phyloP scores from a whole-genome alignment of 2,113 vertebrate species.

The Erythrocercus mccallii region DNA sequence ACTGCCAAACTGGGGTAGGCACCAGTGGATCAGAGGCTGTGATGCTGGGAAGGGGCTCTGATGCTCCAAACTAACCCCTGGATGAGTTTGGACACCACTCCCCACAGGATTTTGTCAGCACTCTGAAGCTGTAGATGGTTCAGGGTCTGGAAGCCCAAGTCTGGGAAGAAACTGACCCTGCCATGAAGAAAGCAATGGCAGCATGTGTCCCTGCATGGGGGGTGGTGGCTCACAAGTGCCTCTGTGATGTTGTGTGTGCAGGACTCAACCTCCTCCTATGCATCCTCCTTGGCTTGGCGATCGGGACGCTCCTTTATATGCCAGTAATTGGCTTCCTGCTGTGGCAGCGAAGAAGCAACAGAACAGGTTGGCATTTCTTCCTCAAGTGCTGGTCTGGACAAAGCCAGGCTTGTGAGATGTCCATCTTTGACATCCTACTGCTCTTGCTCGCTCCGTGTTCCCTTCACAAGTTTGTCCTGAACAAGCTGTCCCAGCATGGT shows the following conservation, averaged over 20 bases:
- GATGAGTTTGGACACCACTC: neutral
- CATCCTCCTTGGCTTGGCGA: neutral
- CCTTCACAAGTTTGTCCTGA: neutral
- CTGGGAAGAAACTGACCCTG: neutral
- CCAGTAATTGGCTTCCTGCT: neutral
- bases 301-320: neutral
- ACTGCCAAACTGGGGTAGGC: neutral
- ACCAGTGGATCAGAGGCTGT: neutral
- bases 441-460: neutral
- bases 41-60: neutral
- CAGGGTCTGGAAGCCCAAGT: neutral
- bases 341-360: neutral
- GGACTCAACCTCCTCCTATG: neutral
- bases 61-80: fast-evolving
- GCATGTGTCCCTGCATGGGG: neutral
- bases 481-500: neutral
- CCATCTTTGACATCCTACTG: neutral
- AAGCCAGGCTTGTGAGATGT: neutral
- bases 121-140: neutral
- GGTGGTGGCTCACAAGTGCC: neutral
- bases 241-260: neutral
- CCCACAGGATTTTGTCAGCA: neutral
- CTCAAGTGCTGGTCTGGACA: neutral
- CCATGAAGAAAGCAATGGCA: neutral
- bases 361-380: neutral